Conservation (phyloP, 2,888 invertebrate genomes). For the Platycnemis pennipes region DNA sequence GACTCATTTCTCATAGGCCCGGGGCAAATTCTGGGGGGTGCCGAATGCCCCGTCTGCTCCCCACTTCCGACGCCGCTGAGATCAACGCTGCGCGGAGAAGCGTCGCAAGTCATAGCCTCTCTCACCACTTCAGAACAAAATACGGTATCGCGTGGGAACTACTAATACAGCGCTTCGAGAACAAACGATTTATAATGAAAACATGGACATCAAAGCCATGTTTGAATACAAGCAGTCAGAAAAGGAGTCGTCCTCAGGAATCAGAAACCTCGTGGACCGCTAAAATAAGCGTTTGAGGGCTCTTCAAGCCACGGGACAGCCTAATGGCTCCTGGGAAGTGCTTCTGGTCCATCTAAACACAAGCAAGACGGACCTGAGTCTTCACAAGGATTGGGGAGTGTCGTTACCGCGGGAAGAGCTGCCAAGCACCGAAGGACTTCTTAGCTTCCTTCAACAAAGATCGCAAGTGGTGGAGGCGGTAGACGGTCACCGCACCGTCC, state of each 20-base stretch:
- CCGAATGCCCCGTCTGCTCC: no score
- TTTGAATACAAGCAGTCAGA: no score
- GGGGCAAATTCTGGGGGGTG: no score
- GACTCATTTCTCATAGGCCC: no score
- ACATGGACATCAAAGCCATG: no score
- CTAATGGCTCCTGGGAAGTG: neutral
- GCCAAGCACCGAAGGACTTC: neutral
- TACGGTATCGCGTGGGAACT: neutral
- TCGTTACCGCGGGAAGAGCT: neutral
- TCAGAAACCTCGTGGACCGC: neutral
- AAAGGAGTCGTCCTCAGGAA: neutral
- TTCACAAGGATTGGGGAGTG: neutral
- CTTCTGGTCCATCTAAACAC: neutral
- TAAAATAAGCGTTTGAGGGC: neutral
- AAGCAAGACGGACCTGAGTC: neutral
- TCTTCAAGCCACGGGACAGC: neutral
- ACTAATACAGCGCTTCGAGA: no score
- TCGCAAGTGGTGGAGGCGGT: neutral
- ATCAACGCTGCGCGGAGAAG: neutral
- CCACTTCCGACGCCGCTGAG: no score
- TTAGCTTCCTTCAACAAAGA: neutral
- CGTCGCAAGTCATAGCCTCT: neutral
- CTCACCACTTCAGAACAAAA: neutral
- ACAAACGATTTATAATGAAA: no score
- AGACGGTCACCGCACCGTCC: neutral